These are phyloP conservation scores for Eupithecia subfuscata DNA, from an alignment of 2,888 invertebrate genomes.

Conservation along the genomic window DNA sequence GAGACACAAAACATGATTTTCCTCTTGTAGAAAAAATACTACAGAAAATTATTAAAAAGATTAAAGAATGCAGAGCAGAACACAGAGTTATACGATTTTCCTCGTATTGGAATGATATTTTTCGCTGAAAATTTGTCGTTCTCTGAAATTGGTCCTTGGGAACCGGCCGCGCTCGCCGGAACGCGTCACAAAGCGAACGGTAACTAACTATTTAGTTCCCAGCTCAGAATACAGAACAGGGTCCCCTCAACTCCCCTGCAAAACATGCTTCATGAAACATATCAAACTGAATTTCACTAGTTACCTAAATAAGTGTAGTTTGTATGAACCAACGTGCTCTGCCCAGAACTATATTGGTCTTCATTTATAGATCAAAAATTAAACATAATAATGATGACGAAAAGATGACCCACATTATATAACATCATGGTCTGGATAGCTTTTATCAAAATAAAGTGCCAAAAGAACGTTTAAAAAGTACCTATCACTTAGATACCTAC, in stretches of 20 bases:
- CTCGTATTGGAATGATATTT: too few species aligned
- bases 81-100: too few species aligned
- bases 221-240: neutral
- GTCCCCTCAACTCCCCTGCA: too few species aligned
- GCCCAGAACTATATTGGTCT: too few species aligned
- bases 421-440: too few species aligned
- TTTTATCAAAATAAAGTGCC: neutral
- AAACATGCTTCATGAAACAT: neutral
- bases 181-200: neutral
- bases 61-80: too few species aligned
- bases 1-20: too few species aligned
- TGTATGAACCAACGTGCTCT: neutral
- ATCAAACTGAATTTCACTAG: neutral
- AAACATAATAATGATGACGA: too few species aligned
- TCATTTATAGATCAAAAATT: too few species aligned
- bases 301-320: neutral
- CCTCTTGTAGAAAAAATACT: too few species aligned
- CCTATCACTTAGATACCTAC: neutral
- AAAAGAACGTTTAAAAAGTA: neutral
- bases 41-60: too few species aligned
- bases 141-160: neutral
- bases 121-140: neutral
- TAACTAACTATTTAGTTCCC: neutral
- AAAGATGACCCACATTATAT: too few species aligned
- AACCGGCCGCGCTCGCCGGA: neutral